Evolutionary conservation across 2,888 invertebrate genomes (phyloP), one percentile per base, ranked within the genome.

Genomic region (Blastobasis adustella): DNA sequence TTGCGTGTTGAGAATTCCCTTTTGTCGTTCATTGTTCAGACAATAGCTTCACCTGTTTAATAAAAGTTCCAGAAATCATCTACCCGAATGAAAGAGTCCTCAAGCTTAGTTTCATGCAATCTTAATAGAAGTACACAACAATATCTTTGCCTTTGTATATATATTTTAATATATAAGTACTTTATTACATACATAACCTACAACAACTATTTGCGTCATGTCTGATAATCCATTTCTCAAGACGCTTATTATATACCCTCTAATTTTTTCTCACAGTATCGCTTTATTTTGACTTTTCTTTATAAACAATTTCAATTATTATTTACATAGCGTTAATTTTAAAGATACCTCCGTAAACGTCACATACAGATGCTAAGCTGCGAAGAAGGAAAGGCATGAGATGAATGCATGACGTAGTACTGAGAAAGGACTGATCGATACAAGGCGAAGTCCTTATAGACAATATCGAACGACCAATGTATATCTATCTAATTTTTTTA

Each of bases 281-380:
- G 88, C 88, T 88, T 88, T 82, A 86, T 85, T 85, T 86, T 88
- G 88, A 88, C 88, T 85, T 81, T 67, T 78, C 82, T 81, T 74
- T 77, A 83, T 79, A 76, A 83, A 84, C 79, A 81, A 65, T 79
- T 78, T 78, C 71, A 79, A 74, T 83, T 8, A 42, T 5, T 84
- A 86, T 78, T 79, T 81, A 83, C 77, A 81, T 66, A 68, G 60
- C 59, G 54, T 63, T 67, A 63, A 54, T 58, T 65, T 70, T 71
- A 69, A 73, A 72, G 67, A 67, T 67, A 69, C 71, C 68, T 75
- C 66, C 66, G 67, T 67, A 71, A 64, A 66, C 61, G 63, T 66
- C 55, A 67, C 53, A 58, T 60, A 61, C 56, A 58, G 63, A 66
- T 62, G 59, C 60, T 37, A 37, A 46, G 76, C 76, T 80, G 78